phyloP scores from a whole-genome alignment of 2,888 invertebrate genomes.

The Sacculina carcini region DNA sequence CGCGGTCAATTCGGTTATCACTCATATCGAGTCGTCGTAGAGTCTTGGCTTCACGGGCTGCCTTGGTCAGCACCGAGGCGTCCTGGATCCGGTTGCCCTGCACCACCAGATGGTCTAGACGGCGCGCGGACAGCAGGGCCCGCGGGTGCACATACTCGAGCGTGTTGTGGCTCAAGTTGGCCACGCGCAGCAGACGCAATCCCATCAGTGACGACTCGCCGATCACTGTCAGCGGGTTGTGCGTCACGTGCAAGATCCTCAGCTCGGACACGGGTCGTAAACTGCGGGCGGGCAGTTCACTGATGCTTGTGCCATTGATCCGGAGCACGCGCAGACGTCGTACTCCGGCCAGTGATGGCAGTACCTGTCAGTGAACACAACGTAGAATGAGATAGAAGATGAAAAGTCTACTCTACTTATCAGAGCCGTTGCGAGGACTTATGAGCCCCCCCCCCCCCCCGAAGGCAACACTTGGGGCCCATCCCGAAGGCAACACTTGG shows the following conservation, averaged over 20 bases:
- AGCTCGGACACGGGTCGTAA: slow-evolving; percentile 14
- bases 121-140: slow-evolving; percentile 36
- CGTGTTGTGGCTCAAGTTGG: slow-evolving; percentile 50
- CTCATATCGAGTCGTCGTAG: slow-evolving; percentile 48
- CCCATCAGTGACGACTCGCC: slow-evolving; percentile 18
- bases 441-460: too few species aligned
- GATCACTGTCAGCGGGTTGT: slow-evolving; percentile 41
- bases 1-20: slow-evolving; percentile 33
- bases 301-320: slow-evolving; percentile 11
- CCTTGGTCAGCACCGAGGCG: slow-evolving; percentile 9
- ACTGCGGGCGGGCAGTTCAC: slow-evolving; percentile 8
- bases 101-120: slow-evolving; percentile 33
- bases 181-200: slow-evolving; percentile 25
- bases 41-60: slow-evolving; percentile 20
- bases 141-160: slow-evolving; percentile 50
- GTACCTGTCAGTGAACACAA: too few species aligned
- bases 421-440: too few species aligned
- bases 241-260: slow-evolving; percentile 46
- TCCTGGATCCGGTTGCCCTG: slow-evolving; percentile 40
- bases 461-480: too few species aligned
- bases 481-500: too few species aligned
- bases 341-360: not conserved
- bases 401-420: too few species aligned
- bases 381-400: too few species aligned
- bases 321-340: slow-evolving; percentile 8